phyloP scores from a whole-genome alignment of 2,113 vertebrate species.

The Chauna torquata region DNA sequence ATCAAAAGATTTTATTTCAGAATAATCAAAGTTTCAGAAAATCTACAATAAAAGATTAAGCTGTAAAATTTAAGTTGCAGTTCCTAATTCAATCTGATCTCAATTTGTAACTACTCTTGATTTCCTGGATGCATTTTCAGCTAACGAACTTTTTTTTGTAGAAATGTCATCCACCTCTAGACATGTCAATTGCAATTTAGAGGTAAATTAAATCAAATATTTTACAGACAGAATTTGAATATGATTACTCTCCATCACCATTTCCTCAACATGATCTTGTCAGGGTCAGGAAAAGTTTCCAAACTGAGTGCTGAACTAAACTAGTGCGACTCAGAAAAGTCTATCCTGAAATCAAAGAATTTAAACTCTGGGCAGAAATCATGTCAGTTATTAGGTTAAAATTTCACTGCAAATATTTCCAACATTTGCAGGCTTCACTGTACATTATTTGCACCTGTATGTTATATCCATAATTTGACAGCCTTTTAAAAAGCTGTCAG shows the following conservation, averaged over 20 bases:
- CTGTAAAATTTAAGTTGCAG: background rate
- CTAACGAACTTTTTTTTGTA: background rate
- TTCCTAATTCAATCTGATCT: background rate
- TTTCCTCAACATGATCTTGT: background rate
- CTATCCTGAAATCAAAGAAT: background rate
- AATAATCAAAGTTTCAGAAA: background rate
- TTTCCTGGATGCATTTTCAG: background rate
- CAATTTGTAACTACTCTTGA: background rate
- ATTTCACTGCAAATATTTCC: background rate
- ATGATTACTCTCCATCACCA: background rate
- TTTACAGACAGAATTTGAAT: background rate
- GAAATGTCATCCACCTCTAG: background rate
- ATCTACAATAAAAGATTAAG: background rate
- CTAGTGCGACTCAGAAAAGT: background rate
- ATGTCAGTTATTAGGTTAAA: background rate
- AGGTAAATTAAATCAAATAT: conserved; percentile 33
- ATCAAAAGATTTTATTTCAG: background rate
- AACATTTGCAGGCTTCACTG: background rate
- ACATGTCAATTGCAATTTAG: background rate
- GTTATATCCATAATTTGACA: background rate
- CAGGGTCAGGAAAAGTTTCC: background rate
- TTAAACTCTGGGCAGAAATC: background rate
- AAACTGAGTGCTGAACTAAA: background rate
- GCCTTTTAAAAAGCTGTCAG: background rate
- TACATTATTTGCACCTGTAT: background rate